Conservation (phyloP, 2,797 vertebrate species). For the Gymnodraco acuticeps region DNA sequence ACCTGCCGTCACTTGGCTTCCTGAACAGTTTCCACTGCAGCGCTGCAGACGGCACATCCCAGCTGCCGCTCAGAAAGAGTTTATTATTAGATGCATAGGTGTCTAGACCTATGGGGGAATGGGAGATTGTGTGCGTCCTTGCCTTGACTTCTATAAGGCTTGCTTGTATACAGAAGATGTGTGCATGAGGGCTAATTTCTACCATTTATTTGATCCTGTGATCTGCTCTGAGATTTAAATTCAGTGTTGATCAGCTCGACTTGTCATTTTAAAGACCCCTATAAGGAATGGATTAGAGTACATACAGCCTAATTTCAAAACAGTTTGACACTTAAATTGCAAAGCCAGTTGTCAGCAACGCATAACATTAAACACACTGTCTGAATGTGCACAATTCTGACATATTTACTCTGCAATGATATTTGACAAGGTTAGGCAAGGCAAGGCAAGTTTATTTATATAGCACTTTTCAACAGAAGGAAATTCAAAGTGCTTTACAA, state of each 20-base stretch:
- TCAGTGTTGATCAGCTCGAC: background rate
- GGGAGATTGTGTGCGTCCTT: background rate
- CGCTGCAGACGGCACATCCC: constrained; percentile 13
- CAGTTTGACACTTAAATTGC: background rate
- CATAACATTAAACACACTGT: background rate
- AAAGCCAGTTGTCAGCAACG: background rate
- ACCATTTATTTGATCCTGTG: background rate
- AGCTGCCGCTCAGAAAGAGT: background rate
- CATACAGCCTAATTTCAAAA: background rate
- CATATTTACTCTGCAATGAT: constrained; percentile 6
- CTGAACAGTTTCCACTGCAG: constrained; percentile 61
- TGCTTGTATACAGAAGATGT: background rate
- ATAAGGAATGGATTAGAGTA: background rate
- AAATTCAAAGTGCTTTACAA: no score
- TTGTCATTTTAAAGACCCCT: background rate
- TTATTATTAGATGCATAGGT: constrained; percentile 29
- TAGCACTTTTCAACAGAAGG: no score
- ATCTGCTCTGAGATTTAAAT: no score
- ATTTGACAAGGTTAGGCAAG: constrained; percentile 6
- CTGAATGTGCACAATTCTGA: background rate
- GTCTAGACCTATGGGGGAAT: constrained; percentile 31
- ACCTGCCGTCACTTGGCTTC: constrained; percentile 54
- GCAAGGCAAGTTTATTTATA: no score
- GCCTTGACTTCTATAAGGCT: background rate
- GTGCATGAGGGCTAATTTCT: background rate